phyloP scores from a whole-genome alignment of 2,113 vertebrate genomes.

The Pseudorasbora parva region DNA sequence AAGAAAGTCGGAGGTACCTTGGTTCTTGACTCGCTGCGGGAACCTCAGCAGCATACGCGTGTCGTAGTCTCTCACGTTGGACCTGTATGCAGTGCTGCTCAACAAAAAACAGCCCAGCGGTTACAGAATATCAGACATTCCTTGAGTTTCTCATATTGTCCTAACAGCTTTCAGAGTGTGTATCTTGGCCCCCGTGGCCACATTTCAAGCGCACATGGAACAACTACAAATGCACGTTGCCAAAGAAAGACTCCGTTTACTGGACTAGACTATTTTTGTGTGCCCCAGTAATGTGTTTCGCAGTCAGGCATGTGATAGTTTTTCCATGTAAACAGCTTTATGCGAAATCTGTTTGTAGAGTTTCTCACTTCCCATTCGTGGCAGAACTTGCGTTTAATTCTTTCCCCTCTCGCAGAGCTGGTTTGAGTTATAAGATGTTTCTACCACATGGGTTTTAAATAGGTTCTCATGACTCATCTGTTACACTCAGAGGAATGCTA shows the following conservation, averaged over 20 bases:
- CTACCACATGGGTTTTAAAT: constrained; percentile 23
- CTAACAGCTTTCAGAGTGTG: constrained; percentile 28
- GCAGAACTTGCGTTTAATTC: constrained; percentile 44
- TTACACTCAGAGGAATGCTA: constrained; percentile 60
- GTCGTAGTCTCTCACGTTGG: constrained; percentile 89
- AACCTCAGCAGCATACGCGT: constrained; percentile 93
- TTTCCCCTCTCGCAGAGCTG: constrained; percentile 24
- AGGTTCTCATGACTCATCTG: constrained; percentile 58
- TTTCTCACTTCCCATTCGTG: constrained; percentile 53
- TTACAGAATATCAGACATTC: constrained; percentile 41
- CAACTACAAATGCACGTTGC: constrained; percentile 9
- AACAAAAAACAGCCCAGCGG: constrained; percentile 29
- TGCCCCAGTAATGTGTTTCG: constrained; percentile 71
- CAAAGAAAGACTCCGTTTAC: constrained; percentile 1
- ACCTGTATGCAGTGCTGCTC: constrained; percentile 70
- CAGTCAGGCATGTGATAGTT: constrained; percentile 59
- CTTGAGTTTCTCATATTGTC: background rate
- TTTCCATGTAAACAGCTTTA: constrained; percentile 62
- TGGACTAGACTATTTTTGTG: constrained; percentile 56
- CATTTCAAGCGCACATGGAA: constrained; percentile 34
- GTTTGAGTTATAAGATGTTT: constrained; percentile 39
- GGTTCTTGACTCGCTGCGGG: constrained; percentile 97
- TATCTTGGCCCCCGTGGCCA: constrained; percentile 4
- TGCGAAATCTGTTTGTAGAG: constrained; percentile 66
- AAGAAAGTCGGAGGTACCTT: constrained; percentile 96